phyloP scores from a whole-genome alignment of 2,113 vertebrate species.

The Sarotherodon lohbergeri region DNA sequence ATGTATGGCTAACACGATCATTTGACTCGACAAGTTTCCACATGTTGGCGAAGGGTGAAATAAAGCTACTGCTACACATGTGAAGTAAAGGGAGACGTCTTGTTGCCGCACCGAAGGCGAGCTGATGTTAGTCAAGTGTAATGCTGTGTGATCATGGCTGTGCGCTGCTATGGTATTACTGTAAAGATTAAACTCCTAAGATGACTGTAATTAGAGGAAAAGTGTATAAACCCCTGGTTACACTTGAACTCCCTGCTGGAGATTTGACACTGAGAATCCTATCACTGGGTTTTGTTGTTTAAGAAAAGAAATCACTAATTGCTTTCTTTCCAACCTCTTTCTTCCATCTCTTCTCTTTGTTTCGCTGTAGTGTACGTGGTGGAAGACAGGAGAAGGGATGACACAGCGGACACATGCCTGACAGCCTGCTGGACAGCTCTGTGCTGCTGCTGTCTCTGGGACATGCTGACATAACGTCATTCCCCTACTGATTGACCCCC shows the following conservation, averaged over 20 bases:
- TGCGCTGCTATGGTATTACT: constrained; percentile 16
- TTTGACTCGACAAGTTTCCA: neutral
- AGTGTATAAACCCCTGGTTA: constrained; percentile 11
- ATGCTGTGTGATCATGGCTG: neutral
- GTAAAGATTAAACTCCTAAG: constrained; percentile 24
- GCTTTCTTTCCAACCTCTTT: neutral
- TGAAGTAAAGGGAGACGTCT: neutral
- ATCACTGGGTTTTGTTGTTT: neutral
- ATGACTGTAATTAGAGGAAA: constrained; percentile 32
- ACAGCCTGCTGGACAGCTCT: constrained; percentile 94
- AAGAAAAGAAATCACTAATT: neutral
- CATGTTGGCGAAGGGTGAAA: neutral
- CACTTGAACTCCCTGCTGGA: constrained; percentile 5
- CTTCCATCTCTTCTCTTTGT: neutral
- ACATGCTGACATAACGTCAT: constrained; percentile 86
- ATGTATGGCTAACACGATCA: neutral
- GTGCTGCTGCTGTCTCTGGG: constrained; percentile 97
- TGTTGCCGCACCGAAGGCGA: neutral
- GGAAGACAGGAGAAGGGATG: constrained; percentile 83
- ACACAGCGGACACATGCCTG: constrained; percentile 82
- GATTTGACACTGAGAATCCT: neutral
- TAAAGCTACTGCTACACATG: neutral
- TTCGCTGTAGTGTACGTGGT: constrained; percentile 84
- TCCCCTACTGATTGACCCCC: neutral
- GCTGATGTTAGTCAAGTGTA: neutral